A percentile compares a stretch with the other conserved stretches of the same genome.
Conservation (phyloP, 2,797 vertebrate genomes). For the Tragelaphus oryx region DNA sequence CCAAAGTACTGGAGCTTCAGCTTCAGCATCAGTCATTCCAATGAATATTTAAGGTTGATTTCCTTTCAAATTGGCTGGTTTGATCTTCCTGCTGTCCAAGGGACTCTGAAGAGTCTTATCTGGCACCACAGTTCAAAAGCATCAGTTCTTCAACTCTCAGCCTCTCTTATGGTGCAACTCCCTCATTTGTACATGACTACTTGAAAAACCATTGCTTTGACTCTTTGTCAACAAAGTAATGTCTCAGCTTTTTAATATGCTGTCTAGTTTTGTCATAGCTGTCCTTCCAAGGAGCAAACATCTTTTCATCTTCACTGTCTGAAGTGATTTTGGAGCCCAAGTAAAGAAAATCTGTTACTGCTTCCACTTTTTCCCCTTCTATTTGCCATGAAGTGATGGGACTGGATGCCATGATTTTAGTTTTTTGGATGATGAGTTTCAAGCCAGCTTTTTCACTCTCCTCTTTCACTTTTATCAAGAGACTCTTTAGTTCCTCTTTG, state of each 20-base stretch:
- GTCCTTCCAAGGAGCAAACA: neutral
- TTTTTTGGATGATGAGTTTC: neutral
- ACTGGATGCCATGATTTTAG: neutral
- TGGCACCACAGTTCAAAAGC: neutral
- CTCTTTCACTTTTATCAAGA: neutral
- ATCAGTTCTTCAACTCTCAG: neutral
- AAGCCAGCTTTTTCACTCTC: neutral
- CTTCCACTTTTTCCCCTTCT: neutral
- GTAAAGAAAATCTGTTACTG: neutral
- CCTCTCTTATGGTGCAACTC: neutral
- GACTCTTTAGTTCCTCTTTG: neutral
- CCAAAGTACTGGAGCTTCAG: neutral
- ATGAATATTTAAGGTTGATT: neutral
- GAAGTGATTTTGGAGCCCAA: neutral
- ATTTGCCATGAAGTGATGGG: neutral
- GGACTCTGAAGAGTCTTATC: neutral
- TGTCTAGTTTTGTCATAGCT: neutral
- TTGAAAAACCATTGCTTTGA: neutral
- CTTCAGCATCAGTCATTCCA: neutral
- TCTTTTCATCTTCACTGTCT: neutral
- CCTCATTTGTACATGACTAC: neutral
- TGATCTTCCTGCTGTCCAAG: neutral
- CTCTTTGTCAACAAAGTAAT: neutral
- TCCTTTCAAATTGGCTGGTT: neutral
- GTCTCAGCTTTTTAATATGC: neutral